Evolutionary conservation across 2,888 invertebrate species (phyloP), one percentile per base, ranked within the genome.

Genomic region (Dioctria linearis): DNA sequence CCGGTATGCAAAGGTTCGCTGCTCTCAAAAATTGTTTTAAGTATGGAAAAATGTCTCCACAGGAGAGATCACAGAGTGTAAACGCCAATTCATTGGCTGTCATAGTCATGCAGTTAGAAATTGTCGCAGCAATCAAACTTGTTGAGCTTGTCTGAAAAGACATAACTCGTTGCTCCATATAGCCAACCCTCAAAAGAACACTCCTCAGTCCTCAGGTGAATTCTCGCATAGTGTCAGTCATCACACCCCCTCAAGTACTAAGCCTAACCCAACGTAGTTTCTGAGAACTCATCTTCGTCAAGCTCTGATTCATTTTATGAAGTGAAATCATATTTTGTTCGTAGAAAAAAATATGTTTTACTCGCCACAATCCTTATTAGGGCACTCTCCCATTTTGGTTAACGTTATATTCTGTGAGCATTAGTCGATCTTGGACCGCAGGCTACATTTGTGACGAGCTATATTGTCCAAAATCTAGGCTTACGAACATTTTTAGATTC

Each of bases 361-460:
- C 25, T 59, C 0, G 75, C 75, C n/a, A 75, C 59, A 4, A 59
- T 75, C 59, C 13, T 75, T 25, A 37, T 75, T 1, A 75, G 13
- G 42, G 75, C 6, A 1, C 3, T 75, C 2, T 43, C 59, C 39
- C 3, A 43, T 5, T 2, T 11, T 43, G 75, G 75, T 3, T 6
- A 75, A 2, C 5, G 61, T 0, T 61, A 75, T 5, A 6, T 75
- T 4, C 43, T 75, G 11, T 40, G 75, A 75, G 75, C 42, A 0
- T 61, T 75, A 11, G 43, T 75, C 4, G 75, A 75, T 75, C 75
- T 43, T 5, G 61, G 57, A 43, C 59, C 75, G 25, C 40, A 75
- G 8, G 75, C 75, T 2, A 3, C 59, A 57, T 75, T 66, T 59
- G 43, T 61, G 6, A 75, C 75, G 1, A 59, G 59, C 6, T 40